Base-by-base conservation (phyloP, 2,888 invertebrate genomes). In the Cistogaster globosa region DNA sequence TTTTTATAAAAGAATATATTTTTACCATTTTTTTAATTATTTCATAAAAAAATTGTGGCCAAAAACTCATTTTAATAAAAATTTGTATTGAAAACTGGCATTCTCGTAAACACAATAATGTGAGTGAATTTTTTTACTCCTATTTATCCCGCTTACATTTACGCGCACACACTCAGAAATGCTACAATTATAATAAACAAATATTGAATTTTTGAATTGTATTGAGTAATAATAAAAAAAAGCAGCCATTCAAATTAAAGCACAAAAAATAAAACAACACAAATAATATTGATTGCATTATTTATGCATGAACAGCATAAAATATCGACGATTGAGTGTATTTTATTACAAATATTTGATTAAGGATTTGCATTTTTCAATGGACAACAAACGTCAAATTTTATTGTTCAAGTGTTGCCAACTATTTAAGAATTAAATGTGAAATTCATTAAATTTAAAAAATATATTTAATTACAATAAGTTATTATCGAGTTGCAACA, bases 291-390 rank as follows among this genome's bases (percentile, higher is more conserved):
- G 77, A 77, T 81, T 81, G 58, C 77, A 71, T 83, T 83, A 77
- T 72, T 83, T 65, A 83, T 83, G 77, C 82, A 77, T 83, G 51
- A n/a, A 67, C 71, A 58, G 57, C 65, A 72, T 72, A 60, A 58
- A 71, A 83, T 77, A 65, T 77, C 42, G 48, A 62, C 62, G 62
- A 62, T 55, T 67, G 45, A n/a, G 2, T 60, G 12, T 62, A 22
- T 57, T 63, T 18, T 16, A 20, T 42, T 20, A 2, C 1, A 38
- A 18, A 38, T 14, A 22, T 57, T 58, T 74, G n/a, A 67, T 32
- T 20, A 16, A 48, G 8, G 36, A 16, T 75, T 55, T 75, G 65
- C 45, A 9, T 48, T 51, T 58, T 8, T 8, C 20, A 58, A 48
- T 20, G 20, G 26, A 45, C 36, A 7, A 67, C 63, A 48, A 16